Conservation (phyloP, 2,888 invertebrate genomes). For the Meghimatium bilineatum region DNA sequence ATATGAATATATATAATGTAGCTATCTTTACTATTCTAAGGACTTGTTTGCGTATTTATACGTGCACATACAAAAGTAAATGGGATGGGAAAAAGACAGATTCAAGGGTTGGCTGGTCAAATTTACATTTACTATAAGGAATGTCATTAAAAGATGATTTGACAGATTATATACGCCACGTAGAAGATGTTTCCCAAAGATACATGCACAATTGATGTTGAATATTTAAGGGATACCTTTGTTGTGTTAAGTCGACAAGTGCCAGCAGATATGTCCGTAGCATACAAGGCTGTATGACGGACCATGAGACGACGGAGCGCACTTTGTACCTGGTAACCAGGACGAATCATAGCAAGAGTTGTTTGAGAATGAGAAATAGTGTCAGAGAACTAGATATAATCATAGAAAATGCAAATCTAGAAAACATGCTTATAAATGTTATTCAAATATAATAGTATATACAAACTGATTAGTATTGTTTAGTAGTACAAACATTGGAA, state of each 20-base stretch:
- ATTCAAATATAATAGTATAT: too few species aligned
- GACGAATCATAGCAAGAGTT: neutral
- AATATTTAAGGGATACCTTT: slow-evolving; percentile 43
- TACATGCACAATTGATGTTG: neutral
- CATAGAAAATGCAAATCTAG: too few species aligned
- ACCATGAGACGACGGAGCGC: slow-evolving; percentile 46
- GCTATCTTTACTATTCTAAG: too few species aligned
- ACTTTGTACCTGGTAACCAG: slow-evolving; percentile 42
- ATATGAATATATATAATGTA: too few species aligned
- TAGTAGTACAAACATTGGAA: too few species aligned
- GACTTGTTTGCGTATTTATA: too few species aligned
- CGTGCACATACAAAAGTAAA: neutral
- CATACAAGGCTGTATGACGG: slow-evolving; percentile 42
- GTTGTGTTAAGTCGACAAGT: slow-evolving; percentile 48
- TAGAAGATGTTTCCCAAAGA: neutral
- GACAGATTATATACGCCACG: neutral
- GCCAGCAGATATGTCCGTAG: slow-evolving; percentile 46
- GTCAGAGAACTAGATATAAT: too few species aligned
- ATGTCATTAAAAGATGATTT: neutral
- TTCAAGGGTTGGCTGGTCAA: neutral
- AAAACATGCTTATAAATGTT: too few species aligned
- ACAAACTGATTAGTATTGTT: too few species aligned
- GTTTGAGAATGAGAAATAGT: neutral
- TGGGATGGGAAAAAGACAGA: neutral
- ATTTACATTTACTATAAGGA: neutral